A percentile compares a stretch with the other conserved stretches of the same genome.
Conservation (phyloP, 2,888 invertebrate species). For the Macaria liturata region DNA sequence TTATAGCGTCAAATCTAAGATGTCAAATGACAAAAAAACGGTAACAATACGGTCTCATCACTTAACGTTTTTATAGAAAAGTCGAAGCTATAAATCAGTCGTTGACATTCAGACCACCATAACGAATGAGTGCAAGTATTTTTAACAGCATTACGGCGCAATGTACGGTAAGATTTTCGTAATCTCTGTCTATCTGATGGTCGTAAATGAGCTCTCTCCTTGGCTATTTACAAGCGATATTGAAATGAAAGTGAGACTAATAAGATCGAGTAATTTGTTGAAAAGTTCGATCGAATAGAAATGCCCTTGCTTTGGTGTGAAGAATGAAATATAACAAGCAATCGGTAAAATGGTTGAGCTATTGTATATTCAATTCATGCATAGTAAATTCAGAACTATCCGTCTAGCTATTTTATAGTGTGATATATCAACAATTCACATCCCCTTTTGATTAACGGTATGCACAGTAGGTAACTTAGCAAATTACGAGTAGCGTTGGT, state of each 20-base stretch:
- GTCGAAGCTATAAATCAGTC: too few relatives aligned
- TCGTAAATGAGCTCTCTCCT: conserved; percentile 33
- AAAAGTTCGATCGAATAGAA: conserved; percentile 44
- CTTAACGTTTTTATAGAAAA: too few relatives aligned
- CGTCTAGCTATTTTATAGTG: too few relatives aligned
- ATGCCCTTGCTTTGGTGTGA: conserved; percentile 44
- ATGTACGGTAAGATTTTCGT: conserved; percentile 25
- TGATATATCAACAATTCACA: too few relatives aligned
- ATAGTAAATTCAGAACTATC: background rate
- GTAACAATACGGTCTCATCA: too few relatives aligned
- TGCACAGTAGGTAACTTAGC: conserved; percentile 12
- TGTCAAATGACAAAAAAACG: too few relatives aligned
- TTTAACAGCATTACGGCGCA: conserved; percentile 11
- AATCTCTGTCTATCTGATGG: conserved; percentile 13
- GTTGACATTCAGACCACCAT: too few relatives aligned
- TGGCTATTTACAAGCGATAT: conserved; percentile 48
- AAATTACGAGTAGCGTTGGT: too few relatives aligned
- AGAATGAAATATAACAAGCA: conserved; percentile 20
- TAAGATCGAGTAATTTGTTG: conserved; percentile 50
- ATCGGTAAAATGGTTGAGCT: conserved; percentile 28
- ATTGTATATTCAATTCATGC: conserved; percentile 1
- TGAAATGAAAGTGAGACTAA: conserved; percentile 79
- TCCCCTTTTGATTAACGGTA: conserved; percentile 12
- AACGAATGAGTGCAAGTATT: too few relatives aligned
- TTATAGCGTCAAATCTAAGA: too few relatives aligned